Evolutionary conservation across 1,140 invertebrate species (phyloP).

Genomic region (Rhyzopertha dominica): DNA sequence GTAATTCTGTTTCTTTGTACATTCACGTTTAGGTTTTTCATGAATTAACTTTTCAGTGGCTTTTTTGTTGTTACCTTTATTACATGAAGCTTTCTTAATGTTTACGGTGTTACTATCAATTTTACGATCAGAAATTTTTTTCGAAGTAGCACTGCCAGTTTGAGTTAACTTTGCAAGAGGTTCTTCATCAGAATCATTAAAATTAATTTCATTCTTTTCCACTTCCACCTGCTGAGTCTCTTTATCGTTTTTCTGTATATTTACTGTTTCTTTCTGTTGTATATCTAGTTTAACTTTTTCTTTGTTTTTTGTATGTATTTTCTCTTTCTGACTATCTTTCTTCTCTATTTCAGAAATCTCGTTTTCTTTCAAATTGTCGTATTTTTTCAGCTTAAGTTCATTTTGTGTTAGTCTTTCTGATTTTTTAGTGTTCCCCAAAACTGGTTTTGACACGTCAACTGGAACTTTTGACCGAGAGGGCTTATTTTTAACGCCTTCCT

Average conservation of each 20-base stretch:
- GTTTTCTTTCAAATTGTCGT: no score
- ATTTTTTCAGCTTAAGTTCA: no score
- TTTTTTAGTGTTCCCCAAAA: no score
- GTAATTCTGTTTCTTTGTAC: constrained; percentile 41
- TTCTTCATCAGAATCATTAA: constrained; percentile 57
- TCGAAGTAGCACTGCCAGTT: constrained; percentile 12
- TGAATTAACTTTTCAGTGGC: background rate
- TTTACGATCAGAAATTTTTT: no score
- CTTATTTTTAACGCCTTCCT: no score
- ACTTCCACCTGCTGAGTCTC: constrained; percentile 1
- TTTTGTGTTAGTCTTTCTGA: no score
- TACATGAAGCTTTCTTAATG: no score
- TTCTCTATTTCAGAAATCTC: constrained; percentile 15
- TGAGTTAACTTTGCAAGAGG: constrained; percentile 50
- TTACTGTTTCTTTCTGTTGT: constrained; percentile 18
- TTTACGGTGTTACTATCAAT: no score
- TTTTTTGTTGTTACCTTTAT: background rate
- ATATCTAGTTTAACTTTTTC: no score
- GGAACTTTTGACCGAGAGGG: no score
- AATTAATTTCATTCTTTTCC: constrained; percentile 35
- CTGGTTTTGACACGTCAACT: no score
- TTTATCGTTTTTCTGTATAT: constrained; percentile 8
- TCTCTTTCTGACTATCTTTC: background rate
- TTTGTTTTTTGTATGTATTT: constrained; percentile 6
- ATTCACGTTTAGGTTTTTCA: constrained; percentile 39